phyloP scores from a whole-genome alignment of 2,113 vertebrate species.

The Mesitornis unicolor region DNA sequence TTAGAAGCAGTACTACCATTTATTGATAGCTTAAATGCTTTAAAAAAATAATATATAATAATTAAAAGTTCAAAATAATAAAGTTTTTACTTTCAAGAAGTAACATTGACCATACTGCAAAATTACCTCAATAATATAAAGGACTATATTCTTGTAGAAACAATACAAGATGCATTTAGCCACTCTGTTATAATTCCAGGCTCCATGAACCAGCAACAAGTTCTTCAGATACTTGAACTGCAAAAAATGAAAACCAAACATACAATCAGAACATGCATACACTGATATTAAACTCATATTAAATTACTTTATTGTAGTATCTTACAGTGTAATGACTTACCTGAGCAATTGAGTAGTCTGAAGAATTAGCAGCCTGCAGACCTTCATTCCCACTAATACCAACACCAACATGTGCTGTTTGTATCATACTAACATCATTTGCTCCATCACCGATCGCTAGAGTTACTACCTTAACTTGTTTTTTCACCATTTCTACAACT shows the following conservation, averaged over 20 bases:
- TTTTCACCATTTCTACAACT: conserved; percentile 99
- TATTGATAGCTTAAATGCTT: background rate
- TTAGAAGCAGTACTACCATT: background rate
- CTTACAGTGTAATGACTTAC: conserved; percentile 57
- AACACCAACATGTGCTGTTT: conserved; percentile 94
- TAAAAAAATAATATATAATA: background rate
- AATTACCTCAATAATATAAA: conserved; percentile 97
- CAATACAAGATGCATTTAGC: conserved; percentile 98
- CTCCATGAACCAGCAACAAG: conserved; percentile 93
- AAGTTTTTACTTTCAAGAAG: background rate
- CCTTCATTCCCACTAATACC: conserved; percentile 98
- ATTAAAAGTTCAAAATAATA: background rate
- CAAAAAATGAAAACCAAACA: conserved; percentile 40
- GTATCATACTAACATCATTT: conserved; percentile 98
- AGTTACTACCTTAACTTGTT: conserved; percentile 95
- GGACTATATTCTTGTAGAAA: conserved; percentile 99
- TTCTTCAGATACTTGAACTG: conserved; percentile 99
- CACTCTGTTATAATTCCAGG: conserved; percentile 98
- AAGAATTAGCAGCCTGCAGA: conserved; percentile 96
- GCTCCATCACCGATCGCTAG: conserved; percentile 95
- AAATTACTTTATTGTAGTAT: background rate
- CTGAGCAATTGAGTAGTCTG: conserved; percentile 99
- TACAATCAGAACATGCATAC: background rate
- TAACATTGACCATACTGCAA: background rate
- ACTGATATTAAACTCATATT: background rate